These are phyloP conservation scores for Pheosia gnoma DNA, from an alignment of 2,888 invertebrate species.

Conservation along the genomic window DNA sequence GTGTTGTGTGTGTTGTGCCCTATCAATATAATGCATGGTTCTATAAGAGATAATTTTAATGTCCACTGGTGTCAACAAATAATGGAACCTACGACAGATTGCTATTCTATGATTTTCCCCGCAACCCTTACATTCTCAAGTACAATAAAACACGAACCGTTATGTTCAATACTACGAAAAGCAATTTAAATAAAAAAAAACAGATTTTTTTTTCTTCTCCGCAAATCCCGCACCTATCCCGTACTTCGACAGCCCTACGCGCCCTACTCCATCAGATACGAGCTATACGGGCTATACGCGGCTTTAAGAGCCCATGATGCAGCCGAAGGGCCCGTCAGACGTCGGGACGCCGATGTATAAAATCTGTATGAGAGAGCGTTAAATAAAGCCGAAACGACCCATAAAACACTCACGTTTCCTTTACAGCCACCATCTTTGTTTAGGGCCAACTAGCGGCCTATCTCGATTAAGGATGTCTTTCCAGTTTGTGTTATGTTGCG, in stretches of 20 bases:
- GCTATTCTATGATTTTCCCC: no score
- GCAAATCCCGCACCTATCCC: neutral
- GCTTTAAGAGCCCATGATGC: constrained; percentile 38
- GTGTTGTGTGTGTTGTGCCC: no score
- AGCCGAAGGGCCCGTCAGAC: constrained; percentile 47
- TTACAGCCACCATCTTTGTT: constrained; percentile 64
- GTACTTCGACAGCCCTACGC: constrained; percentile 18
- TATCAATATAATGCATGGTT: no score
- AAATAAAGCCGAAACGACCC: constrained; percentile 73
- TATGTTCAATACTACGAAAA: no score
- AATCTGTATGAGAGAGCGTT: constrained; percentile 75
- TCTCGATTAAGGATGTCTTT: constrained; percentile 41
- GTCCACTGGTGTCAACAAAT: no score
- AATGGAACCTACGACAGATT: no score
- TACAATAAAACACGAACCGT: no score
- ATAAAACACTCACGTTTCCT: constrained; percentile 43
- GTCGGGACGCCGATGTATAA: constrained; percentile 69
- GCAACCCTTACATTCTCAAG: no score
- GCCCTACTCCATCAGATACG: constrained; percentile 36
- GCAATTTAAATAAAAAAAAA: neutral
- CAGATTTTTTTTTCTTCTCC: neutral
- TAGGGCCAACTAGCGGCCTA: constrained; percentile 60
- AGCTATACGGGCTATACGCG: constrained; percentile 13
- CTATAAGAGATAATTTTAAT: no score
- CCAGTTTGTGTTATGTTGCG: neutral